A percentile compares a stretch with the other conserved stretches of the same genome.
phyloP scores from a whole-genome alignment of 2,888 invertebrate genomes.

The Malachius bipustulatus region DNA sequence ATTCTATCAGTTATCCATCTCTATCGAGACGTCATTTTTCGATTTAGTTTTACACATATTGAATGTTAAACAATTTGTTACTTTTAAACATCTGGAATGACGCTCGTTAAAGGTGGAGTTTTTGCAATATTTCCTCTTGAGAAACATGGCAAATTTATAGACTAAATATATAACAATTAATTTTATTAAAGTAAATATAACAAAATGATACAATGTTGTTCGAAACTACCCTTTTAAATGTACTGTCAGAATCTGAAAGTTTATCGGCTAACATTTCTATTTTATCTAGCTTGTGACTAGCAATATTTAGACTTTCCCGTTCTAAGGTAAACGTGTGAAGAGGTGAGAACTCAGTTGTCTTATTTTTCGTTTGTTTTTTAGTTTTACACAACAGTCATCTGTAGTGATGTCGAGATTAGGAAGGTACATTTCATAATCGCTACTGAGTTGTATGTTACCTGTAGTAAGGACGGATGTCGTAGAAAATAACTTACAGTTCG shows the following conservation, averaged over 20 bases:
- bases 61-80: too few species aligned
- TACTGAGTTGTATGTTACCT: neutral
- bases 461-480: neutral
- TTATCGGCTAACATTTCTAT: neutral
- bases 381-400: conserved; percentile 9
- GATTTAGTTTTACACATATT: too few species aligned
- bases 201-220: too few species aligned
- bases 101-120: too few species aligned
- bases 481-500: conserved; percentile 4
- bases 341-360: conserved; percentile 4
- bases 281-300: conserved; percentile 6
- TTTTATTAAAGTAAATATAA: conserved; percentile 6
- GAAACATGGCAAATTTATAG: conserved; percentile 4
- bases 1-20: too few species aligned
- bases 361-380: conserved; percentile 7
- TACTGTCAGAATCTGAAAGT: too few species aligned
- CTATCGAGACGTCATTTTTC: too few species aligned
- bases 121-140: too few species aligned
- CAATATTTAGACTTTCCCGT: conserved; percentile 7
- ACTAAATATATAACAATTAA: conserved; percentile 6
- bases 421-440: conserved; percentile 1
- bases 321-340: conserved; percentile 5
- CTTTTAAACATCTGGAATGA: too few species aligned
- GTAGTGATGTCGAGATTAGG: conserved; percentile 4
- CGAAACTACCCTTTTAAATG: too few species aligned